Base-by-base conservation (phyloP, 1,140 invertebrate genomes). In the Nephotettix cincticeps region DNA sequence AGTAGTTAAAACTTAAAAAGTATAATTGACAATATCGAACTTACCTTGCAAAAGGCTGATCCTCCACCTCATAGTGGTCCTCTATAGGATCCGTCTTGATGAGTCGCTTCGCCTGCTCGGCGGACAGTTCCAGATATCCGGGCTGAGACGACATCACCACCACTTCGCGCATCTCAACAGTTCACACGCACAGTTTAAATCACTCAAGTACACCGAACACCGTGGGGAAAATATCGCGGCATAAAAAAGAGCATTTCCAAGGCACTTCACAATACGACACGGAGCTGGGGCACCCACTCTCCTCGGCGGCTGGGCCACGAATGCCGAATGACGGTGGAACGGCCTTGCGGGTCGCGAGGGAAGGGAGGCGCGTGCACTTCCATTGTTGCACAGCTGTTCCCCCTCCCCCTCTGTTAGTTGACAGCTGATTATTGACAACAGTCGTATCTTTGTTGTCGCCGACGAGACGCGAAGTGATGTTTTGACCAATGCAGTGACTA, bases 11-110 rank as follows among this genome's bases (percentile, higher is more conserved):
- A n/a, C n/a, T n/a, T n/a, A n/a, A n/a, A n/a, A n/a, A n/a, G n/a
- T n/a, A n/a, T n/a, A n/a, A n/a, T n/a, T n/a, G n/a, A n/a, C n/a
- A n/a, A 28, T n/a, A n/a, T n/a, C n/a, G n/a, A n/a, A 29, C 71
- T 36, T 63, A 78, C 77, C 77, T 78, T 72, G 77, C 77, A 72
- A 78, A 78, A 6, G 77, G 77, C 61, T 76, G 73, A 66, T 78
- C 76, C 65, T 78, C 77, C 1, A 78, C 76, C 36, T 74, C 71
- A 67, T 78, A 78, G 47, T 73, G 75, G 30, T 77, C 56, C 64
- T 75, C 72, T 54, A 78, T 74, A n/a, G 77, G 74, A 47, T 74
- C 72, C 1, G 69, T 71, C 23, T 64, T 68, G 30, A 78, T 70
- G 1, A 77, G 69, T 25, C 72, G 51, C 21, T 75, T 58, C 11